Evolutionary conservation across 2,113 vertebrate genomes (phyloP), one percentile per base, ranked within the genome.

Genomic region (Nicator chloris): DNA sequence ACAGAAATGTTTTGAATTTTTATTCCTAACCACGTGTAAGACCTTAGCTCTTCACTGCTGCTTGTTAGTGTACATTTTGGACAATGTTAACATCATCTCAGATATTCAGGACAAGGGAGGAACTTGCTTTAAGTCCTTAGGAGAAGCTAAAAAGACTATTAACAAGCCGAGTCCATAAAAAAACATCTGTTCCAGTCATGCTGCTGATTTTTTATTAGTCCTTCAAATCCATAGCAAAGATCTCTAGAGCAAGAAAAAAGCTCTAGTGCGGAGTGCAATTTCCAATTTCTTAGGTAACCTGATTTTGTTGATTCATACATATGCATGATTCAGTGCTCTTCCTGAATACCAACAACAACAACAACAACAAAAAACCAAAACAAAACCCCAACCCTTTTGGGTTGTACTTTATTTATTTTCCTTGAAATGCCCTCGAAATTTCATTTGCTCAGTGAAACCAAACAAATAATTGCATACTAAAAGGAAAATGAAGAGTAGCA

Each of bases 151-250:
- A 98, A 97, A 97, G 96, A 96, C 97, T 95, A 97, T 97, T 98
- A 98, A 98, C 98, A 98, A 97, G 94, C 93, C 1, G 65, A 97
- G 98, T 98, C 97, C 97, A 97, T 98, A 97, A 97, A 98, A 86
- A 98, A 98, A 97, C 98, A 99, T 98, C 98, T 98, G 98, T 98
- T 99, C 95, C 97, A 98, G 98, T 98, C 98, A 98, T 97, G 98
- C 97, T 97, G 98, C 96, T 97, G 98, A 90, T 98, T 97, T 98
- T 97, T 98, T 98, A 98, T 98, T 98, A 98, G 96, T 97, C 96
- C 97, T 98, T 98, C 98, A 98, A 98, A 98, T 98, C 95, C 86
- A 50, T 95, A 97, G 91, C 97, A 96, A 97, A 98, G 98, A 98
- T 98, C 98, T 98, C 97, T 91, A 97, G 98, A 98, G 98, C 98